phyloP scores from a whole-genome alignment of 2,888 invertebrate species.

The Tipula unca region DNA sequence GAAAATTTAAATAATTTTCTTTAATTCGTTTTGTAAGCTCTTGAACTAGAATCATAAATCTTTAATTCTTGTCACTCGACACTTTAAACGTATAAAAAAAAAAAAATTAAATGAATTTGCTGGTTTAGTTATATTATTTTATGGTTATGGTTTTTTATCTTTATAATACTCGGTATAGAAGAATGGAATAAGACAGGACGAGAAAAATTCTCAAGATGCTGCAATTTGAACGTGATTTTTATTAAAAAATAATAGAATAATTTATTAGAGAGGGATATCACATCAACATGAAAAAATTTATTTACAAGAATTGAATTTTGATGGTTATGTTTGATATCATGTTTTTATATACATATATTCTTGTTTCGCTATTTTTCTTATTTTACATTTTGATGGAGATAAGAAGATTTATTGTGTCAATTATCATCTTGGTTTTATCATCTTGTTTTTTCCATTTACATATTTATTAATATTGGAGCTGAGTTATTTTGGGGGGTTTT shows the following conservation, averaged over 20 bases:
- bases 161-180: not conserved
- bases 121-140: not conserved
- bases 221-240: constrained; percentile 14
- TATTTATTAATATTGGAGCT: too few species aligned
- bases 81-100: not conserved
- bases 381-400: not conserved
- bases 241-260: constrained; percentile 14
- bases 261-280: not conserved
- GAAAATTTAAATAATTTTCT: constrained; percentile 14
- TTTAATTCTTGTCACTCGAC: constrained; percentile 14
- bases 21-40: constrained; percentile 14
- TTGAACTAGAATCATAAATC: constrained; percentile 8
- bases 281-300: not conserved
- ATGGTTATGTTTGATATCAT: not conserved
- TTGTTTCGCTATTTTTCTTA: not conserved
- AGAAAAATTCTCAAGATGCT: not conserved
- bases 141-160: constrained; percentile 9
- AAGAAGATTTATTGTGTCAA: not conserved
- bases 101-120: constrained; percentile 3
- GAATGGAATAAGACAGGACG: not conserved
- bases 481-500: too few species aligned
- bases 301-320: constrained; percentile 14
- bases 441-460: not conserved
- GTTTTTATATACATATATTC: not conserved
- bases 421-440: not conserved